Conservation (phyloP, 2,113 vertebrate species). For the Pundamilia nyererei region DNA sequence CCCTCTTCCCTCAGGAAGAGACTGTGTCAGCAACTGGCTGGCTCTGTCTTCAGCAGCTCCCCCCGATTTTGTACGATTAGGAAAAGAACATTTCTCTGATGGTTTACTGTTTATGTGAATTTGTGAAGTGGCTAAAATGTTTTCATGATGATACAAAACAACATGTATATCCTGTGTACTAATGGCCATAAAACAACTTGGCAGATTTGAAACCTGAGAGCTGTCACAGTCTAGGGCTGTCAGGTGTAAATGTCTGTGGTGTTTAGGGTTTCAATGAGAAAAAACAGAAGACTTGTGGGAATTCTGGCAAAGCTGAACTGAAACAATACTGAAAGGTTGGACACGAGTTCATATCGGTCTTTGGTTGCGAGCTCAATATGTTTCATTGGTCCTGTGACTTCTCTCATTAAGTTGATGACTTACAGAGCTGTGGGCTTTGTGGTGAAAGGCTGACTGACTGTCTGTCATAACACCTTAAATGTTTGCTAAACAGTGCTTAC, state of each 20-base stretch:
- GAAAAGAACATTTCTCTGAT: neutral
- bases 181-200: neutral
- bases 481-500: neutral
- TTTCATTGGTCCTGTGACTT: neutral
- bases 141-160: neutral
- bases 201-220: neutral
- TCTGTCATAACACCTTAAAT: neutral
- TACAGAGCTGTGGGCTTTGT: neutral
- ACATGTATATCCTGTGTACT: neutral
- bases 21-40: constrained; percentile 43
- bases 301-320: neutral
- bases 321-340: neutral
- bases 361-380: neutral
- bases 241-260: neutral
- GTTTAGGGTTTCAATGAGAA: neutral
- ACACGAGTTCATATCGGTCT: neutral
- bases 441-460: neutral
- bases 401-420: neutral
- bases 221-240: neutral
- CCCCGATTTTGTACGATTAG: neutral
- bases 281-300: neutral
- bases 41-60: constrained; percentile 3
- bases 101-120: constrained; percentile 2
- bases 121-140: neutral
- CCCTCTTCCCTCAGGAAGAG: constrained; percentile 42